Evolutionary conservation across 2,797 vertebrate genomes (phyloP).

Genomic region (Cottoperca gobio): DNA sequence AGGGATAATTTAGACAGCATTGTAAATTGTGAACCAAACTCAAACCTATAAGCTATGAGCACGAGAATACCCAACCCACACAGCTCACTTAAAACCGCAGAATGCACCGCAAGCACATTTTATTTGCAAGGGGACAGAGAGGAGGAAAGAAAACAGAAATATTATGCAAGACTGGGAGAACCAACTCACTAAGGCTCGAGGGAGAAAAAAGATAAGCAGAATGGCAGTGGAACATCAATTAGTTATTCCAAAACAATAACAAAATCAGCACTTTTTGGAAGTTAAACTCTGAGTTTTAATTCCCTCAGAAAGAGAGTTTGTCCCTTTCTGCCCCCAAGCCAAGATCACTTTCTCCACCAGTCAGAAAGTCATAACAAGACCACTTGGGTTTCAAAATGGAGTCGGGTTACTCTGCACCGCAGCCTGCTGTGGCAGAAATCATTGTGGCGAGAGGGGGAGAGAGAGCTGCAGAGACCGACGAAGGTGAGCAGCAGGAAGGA

Average conservation of each 20-base stretch:
- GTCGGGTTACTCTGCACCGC: constrained; percentile 60
- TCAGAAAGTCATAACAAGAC: constrained; percentile 65
- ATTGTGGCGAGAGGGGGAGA: constrained; percentile 44
- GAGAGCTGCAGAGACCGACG: constrained; percentile 39
- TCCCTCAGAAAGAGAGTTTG: not conserved
- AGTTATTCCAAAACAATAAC: constrained; percentile 18
- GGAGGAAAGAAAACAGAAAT: constrained; percentile 12
- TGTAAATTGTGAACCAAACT: constrained; percentile 38
- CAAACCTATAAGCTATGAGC: constrained; percentile 13
- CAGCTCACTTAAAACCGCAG: constrained; percentile 5
- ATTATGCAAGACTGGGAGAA: constrained; percentile 12
- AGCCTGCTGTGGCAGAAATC: constrained; percentile 64
- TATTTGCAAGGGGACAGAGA: constrained; percentile 5
- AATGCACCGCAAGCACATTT: constrained; percentile 30
- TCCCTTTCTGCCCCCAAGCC: constrained; percentile 20
- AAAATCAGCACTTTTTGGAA: constrained; percentile 22
- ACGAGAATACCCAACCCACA: constrained; percentile 1
- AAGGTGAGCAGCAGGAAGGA: constrained; percentile 53
- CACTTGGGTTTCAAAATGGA: constrained; percentile 73
- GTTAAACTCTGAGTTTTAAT: constrained; percentile 6
- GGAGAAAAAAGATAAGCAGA: not conserved
- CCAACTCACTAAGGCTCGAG: not conserved
- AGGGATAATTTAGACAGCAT: constrained; percentile 9
- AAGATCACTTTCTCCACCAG: constrained; percentile 50
- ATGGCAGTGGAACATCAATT: constrained; percentile 25